Evolutionary conservation across 2,888 invertebrate genomes (phyloP), one percentile per base, ranked within the genome.

Genomic region (Tachystola acroxantha): DNA sequence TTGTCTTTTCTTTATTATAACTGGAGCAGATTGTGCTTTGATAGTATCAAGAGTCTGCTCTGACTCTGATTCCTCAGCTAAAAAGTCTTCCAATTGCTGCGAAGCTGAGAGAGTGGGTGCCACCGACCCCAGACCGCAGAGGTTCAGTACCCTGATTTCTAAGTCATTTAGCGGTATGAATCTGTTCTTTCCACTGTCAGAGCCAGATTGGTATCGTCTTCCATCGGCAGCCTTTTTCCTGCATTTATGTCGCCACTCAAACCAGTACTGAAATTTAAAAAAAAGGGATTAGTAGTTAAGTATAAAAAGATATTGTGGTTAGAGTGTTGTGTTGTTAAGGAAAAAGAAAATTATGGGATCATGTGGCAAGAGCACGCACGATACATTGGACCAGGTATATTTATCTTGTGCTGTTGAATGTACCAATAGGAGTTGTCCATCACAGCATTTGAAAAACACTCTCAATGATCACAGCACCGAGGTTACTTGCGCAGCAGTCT

Each of bases 191-290:
- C 62, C 60, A 12, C 59, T 53, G 30, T 66, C 56, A 0, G 72
- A 44, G 1, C 50, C 53, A 3, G 67, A 55, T 36, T 65, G 64
- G 20, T 58, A 63, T 46, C 73, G 67, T 36, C 62, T 55, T 10
- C 56, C 63, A 57, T 77, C 70, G 7, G 72, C 65, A 34, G 75
- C 78, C 63, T 81, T 82, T 58, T 70, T 82, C 50, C 75, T 75
- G 43, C 78, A 78, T 45, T 78, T 82, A 43, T 79, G 77, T 32
- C 81, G 58, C 80, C 80, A 82, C 55, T 80, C 81, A 60, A 78
- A 75, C 81, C 82, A 82, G 43, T 82, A 82, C 84, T 84, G 64
- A 38, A 70, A 66, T 44, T 34, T 32, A 30, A 16, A 38, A 30
- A 6, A 2, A 9, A 27, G 9, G n/a, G n/a, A n/a, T n/a, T n/a